phyloP scores from a whole-genome alignment of 2,888 invertebrate genomes.

The Apodemia duryi region DNA sequence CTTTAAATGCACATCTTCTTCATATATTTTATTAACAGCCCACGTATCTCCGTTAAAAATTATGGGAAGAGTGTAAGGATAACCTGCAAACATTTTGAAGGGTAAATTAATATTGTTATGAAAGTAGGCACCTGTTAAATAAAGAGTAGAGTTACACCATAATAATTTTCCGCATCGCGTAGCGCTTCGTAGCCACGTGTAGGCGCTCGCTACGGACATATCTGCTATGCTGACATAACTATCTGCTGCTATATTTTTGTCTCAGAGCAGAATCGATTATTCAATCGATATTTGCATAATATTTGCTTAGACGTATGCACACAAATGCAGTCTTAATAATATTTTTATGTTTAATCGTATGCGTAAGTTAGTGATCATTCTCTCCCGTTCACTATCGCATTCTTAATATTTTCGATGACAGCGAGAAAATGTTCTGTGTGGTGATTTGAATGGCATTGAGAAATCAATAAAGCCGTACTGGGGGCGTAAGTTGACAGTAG shows the following conservation, averaged over 20 bases:
- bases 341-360: too few relatives aligned
- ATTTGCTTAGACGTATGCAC: too few relatives aligned
- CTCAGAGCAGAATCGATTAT: not conserved
- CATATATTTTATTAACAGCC: slow-evolving; percentile 41
- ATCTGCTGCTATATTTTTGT: not conserved
- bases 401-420: too few relatives aligned
- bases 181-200: not conserved
- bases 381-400: too few relatives aligned
- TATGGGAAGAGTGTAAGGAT: slow-evolving; percentile 55
- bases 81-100: slow-evolving; percentile 38
- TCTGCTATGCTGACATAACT: too few relatives aligned
- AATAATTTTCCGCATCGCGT: not conserved
- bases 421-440: too few relatives aligned
- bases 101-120: not conserved
- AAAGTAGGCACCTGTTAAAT: not conserved
- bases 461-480: too few relatives aligned
- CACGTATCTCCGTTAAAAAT: slow-evolving; percentile 43
- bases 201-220: not conserved
- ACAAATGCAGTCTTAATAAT: too few relatives aligned
- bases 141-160: not conserved
- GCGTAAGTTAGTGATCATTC: too few relatives aligned
- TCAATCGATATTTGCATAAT: not conserved
- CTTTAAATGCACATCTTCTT: slow-evolving; percentile 47
- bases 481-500: too few relatives aligned
- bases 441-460: too few relatives aligned